Base-by-base conservation (phyloP, 1,140 invertebrate genomes). In the Saccostrea cuccullata region DNA sequence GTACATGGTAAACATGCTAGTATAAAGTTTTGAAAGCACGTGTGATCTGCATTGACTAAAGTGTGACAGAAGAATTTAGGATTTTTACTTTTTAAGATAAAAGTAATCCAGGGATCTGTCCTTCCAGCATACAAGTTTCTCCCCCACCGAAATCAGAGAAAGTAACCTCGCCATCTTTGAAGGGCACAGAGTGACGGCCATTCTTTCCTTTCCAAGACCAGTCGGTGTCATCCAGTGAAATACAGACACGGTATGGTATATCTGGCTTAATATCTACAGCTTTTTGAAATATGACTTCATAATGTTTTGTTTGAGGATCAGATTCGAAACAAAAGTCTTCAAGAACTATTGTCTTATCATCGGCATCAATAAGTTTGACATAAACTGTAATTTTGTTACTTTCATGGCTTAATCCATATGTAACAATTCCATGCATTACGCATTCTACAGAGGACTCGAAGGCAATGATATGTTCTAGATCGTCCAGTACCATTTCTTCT, bases 51-150 rank as follows among this genome's bases (percentile, higher is more conserved):
- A 6, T 47, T 47, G 26, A 36, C 23, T 47, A 82, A 0, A 47
- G 73, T 64, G 58, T 64, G n/a, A 23, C 73, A 30, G 40, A 36
- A 23, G 12, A 20, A 5, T 30, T 8, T 15, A n/a, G 15, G 40
- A 82, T 13, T 13, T 30, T 82, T 5, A 2, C 13, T 15, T 17
- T 3, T 47, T 17, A 36, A 15, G 82, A 84, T 55, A 84, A 55
- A 23, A 84, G 23, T 9, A 84, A 55, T 55, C 84, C 84, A 8
- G 84, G 84, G 64, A 85, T 85, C 26, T 85, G 84, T n/a, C 84
- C 84, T 15, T 30, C 56, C 36, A 60, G 23, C 30, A 64, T 36
- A 0, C 26, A 11, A 12, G 84, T 85, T 6, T 36, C 56, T 60
- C 30, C 30, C 5, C 56, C 47, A 40, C 84, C 23, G 56, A 15